Conservation (phyloP, 2,797 vertebrate genomes). For the Heterohyrax brucei region DNA sequence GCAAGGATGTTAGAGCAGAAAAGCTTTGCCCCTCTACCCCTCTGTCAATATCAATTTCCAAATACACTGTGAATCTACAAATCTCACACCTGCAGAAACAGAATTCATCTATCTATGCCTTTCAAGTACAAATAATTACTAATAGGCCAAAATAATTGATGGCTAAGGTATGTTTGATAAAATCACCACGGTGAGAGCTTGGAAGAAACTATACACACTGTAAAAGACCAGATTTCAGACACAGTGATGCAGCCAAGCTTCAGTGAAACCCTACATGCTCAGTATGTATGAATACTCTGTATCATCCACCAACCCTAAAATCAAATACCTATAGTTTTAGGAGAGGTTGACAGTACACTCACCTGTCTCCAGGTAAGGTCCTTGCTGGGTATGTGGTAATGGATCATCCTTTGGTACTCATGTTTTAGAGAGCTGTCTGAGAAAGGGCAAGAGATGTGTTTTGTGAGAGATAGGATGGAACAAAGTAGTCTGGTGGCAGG, state of each 20-base stretch:
- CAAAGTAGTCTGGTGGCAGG: not conserved
- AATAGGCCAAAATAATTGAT: not conserved
- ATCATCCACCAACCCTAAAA: not conserved
- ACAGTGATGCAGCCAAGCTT: not conserved
- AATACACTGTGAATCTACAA: not conserved
- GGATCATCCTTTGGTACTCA: conserved; percentile 96
- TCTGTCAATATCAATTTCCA: not conserved
- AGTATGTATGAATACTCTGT: not conserved
- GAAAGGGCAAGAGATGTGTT: not conserved
- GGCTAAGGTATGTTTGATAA: not conserved
- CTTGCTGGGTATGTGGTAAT: conserved; percentile 96
- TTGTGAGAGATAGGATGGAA: not conserved
- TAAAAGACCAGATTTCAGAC: not conserved
- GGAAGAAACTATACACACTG: not conserved
- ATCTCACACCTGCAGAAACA: not conserved
- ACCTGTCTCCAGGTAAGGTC: conserved; percentile 96
- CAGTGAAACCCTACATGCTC: not conserved
- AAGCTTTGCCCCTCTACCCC: not conserved
- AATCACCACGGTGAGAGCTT: not conserved
- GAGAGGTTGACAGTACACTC: not conserved
- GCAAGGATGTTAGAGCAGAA: not conserved
- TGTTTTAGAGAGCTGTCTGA: conserved; percentile 94
- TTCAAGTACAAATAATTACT: not conserved
- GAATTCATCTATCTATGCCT: not conserved
- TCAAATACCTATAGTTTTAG: not conserved